Base-by-base conservation (phyloP, 2,113 vertebrate genomes). In the Emberiza fucata region DNA sequence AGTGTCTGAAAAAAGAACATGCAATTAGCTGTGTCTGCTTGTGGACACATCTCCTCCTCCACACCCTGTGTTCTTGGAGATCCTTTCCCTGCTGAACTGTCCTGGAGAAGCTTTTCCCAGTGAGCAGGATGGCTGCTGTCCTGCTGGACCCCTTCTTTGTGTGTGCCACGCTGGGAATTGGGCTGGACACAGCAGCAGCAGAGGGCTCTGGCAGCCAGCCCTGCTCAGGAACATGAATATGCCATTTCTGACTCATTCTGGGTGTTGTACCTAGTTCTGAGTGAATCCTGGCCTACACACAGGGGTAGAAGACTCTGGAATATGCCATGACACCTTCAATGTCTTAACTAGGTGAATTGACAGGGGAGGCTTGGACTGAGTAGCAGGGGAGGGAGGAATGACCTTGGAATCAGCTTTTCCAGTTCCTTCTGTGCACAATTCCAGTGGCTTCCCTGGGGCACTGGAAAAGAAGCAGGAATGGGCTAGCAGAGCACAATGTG, bases 1-100 rank as follows among this genome's bases (percentile, higher is more conserved):
- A 99, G 98, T 59, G 98, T 97, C 99, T 99, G 98, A 72, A 94
- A 96, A 83, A 95, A 96, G 56, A 93, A 90, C 92, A 95, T 14
- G 69, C 27, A 29, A 44, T 96, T 87, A 97, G 90, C 50, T 64
- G 64, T 61, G 76, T 42, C 71, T 65, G 48, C 17, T 31, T 91
- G 37, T 39, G 21, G 79, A 82, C 14, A 12, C 33, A 68, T 14
- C 50, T 87, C 31, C 45, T 84, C 37, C n/a, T 61, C 40, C 53
- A 78, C 44, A 80, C 16, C 17, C n/a, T 69, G 48, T 53, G 47
- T 6, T 66, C 39, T 64, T 83, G 29, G 37, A 63, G 81, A 42
- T 6, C 5, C 11, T n/a, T 76, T 68, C 37, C 47, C 51, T 54
- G 60, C 53, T 80, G 71, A 45, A 6, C 21, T 56, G 17, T 37